Evolutionary conservation across 2,888 invertebrate genomes (phyloP).

Genomic region (Hydraecia micacea): DNA sequence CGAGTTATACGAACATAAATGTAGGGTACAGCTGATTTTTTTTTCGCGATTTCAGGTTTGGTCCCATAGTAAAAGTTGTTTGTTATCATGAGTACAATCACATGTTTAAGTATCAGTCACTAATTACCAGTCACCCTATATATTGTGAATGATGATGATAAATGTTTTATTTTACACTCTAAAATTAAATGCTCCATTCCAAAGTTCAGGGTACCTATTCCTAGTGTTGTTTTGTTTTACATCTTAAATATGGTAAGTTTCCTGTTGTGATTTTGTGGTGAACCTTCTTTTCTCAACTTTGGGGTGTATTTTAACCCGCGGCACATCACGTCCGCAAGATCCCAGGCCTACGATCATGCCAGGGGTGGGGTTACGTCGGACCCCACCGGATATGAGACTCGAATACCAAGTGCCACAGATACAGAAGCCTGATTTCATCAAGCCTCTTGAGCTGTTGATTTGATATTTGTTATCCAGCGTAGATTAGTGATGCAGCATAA

Average conservation of each 20-base stretch:
- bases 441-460: conserved; percentile 41
- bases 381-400: conserved; percentile 63
- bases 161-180: too few relatives aligned
- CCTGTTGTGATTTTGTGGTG: neutral
- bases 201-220: neutral
- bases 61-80: too few relatives aligned
- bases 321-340: conserved; percentile 71
- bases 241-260: neutral
- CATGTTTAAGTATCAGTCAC: too few relatives aligned
- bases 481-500: neutral
- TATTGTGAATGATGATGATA: too few relatives aligned
- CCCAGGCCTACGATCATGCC: conserved; percentile 68
- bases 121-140: too few relatives aligned
- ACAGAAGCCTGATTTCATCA: conserved; percentile 40
- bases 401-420: conserved; percentile 61
- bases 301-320: conserved; percentile 27
- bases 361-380: conserved; percentile 53
- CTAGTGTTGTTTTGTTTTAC: neutral
- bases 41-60: too few relatives aligned
- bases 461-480: conserved; percentile 26
- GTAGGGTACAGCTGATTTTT: too few relatives aligned
- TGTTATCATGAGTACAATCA: too few relatives aligned
- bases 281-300: conserved; percentile 21
- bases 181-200: too few relatives aligned
- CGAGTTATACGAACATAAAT: too few relatives aligned